Evolutionary conservation across 2,113 vertebrate species (phyloP).

Genomic region (Castor canadensis): DNA sequence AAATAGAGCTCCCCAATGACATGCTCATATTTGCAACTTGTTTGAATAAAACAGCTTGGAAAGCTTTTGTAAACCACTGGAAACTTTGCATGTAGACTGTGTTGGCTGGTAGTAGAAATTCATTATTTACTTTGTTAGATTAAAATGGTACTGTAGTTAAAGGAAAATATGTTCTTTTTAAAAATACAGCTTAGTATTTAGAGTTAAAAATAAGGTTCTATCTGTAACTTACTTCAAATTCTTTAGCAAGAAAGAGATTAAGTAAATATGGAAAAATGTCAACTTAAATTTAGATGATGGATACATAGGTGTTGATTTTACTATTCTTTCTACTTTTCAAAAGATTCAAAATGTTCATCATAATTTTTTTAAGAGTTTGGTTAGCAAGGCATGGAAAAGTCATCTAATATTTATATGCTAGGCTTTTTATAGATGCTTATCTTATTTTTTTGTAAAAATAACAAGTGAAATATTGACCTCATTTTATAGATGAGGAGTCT

Average conservation of each 20-base stretch:
- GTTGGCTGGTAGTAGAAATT: not conserved
- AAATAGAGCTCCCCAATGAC: not conserved
- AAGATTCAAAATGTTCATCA: not conserved
- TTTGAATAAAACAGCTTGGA: not conserved
- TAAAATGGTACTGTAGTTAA: not conserved
- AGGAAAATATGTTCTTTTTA: not conserved
- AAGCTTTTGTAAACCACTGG: not conserved
- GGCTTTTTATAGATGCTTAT: not conserved
- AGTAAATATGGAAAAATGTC: not conserved
- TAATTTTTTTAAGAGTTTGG: not conserved
- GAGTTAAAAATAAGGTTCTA: not conserved
- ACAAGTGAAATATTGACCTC: not conserved
- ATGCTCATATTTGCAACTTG: not conserved
- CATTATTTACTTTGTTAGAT: not conserved
- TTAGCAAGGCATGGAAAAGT: not conserved
- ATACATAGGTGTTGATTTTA: not conserved
- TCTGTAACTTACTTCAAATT: not conserved
- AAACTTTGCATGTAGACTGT: not conserved
- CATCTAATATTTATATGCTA: not conserved
- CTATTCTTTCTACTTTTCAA: slow-evolving; percentile 2
- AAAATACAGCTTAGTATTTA: not conserved
- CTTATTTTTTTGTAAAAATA: not conserved
- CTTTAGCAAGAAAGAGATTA: not conserved
- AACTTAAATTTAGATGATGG: not conserved
- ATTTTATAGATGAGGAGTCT: not conserved